Evolutionary conservation across 2,113 vertebrate species (phyloP).

Genomic region (Orthonyx spaldingii): DNA sequence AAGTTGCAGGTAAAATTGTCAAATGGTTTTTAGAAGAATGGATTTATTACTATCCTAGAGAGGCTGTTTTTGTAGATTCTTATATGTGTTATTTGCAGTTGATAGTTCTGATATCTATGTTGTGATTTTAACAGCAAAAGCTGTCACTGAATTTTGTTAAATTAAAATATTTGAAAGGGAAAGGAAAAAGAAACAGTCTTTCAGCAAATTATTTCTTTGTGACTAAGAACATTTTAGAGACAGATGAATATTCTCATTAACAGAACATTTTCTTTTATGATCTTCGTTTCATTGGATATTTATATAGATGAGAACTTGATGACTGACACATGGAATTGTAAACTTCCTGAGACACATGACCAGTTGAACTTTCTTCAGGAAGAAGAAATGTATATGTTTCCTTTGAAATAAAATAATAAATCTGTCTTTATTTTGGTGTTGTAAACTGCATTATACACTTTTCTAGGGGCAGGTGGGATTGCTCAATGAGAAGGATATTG

Average conservation of each 20-base stretch:
- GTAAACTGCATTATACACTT: neutral
- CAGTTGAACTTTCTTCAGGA: neutral
- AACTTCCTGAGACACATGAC: neutral
- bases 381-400: neutral
- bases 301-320: neutral
- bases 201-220: neutral
- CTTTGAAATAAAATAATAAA: neutral
- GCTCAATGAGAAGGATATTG: neutral
- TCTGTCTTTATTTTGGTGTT: neutral
- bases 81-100: neutral
- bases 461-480: neutral
- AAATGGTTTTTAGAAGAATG: neutral
- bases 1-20: neutral
- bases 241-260: neutral
- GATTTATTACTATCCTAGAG: neutral
- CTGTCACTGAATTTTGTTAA: neutral
- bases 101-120: neutral
- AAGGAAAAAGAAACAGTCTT: neutral
- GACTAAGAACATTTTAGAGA: neutral
- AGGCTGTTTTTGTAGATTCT: neutral
- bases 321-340: neutral
- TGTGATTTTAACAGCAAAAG: neutral
- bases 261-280: neutral
- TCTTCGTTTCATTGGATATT: neutral
- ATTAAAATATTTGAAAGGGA: neutral